Evolutionary conservation across 2,888 invertebrate species (phyloP).

Genomic region (Cheilosia urbana): DNA sequence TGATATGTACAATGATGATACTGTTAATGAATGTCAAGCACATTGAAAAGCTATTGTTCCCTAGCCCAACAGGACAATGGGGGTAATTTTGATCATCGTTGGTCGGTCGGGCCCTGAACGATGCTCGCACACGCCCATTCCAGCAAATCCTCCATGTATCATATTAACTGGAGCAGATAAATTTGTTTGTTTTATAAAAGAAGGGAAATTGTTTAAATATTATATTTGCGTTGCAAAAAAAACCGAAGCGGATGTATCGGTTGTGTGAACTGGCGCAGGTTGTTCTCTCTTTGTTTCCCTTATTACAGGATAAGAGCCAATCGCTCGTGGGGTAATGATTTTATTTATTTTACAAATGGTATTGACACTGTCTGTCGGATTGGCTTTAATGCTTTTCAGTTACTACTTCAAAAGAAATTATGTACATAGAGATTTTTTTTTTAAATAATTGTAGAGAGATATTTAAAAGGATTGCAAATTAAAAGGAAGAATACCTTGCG

Average conservation of each 20-base stretch:
- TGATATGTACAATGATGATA: conserved; percentile 60
- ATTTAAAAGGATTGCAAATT: too few relatives aligned
- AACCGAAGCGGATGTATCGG: neutral
- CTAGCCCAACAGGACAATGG: conserved; percentile 66
- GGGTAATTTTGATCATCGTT: conserved; percentile 64
- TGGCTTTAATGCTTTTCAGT: conserved; percentile 1
- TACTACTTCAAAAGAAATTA: neutral
- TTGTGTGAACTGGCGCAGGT: neutral
- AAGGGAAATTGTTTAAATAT: conserved; percentile 33
- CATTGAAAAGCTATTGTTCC: conserved; percentile 71
- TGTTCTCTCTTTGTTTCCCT: conserved; percentile 1
- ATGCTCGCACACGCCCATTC: neutral
- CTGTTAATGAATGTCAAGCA: conserved; percentile 72
- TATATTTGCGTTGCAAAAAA: conserved; percentile 9
- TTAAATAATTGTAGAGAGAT: too few relatives aligned
- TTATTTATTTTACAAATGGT: conserved; percentile 25
- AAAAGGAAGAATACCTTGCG: too few relatives aligned
- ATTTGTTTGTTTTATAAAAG: conserved; percentile 40
- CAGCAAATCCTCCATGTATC: conserved; percentile 33
- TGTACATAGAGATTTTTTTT: too few relatives aligned
- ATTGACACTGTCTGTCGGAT: neutral
- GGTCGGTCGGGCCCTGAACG: neutral
- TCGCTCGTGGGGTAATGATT: conserved; percentile 19
- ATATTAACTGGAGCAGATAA: conserved; percentile 63
- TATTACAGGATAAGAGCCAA: conserved; percentile 4